Base-by-base conservation (phyloP, 2,888 invertebrate species). In the Limnephilus marmoratus region DNA sequence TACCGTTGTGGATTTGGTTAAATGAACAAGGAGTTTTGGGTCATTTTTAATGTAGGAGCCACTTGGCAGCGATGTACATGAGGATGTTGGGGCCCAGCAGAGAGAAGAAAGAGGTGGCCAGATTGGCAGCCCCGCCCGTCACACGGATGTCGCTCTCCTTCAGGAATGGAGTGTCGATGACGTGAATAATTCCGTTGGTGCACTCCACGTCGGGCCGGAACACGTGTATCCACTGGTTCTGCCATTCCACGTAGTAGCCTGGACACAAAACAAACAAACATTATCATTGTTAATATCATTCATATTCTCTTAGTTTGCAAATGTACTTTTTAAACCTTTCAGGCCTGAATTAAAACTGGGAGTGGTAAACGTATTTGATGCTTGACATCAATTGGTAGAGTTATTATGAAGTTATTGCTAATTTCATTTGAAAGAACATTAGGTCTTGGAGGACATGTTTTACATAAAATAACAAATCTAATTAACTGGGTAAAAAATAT, bases 101-200 rank as follows among this genome's bases (percentile, higher is more conserved):
- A 12, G 90, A 83, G 12, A 92, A 15, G 29, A 93, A 82, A 11
- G 93, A 92, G 49, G 37, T 92, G 9, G 90, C 92, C 15, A 92
- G 53, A 45, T 81, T 89, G 34, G 96, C 95, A 91, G 95, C 94
- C 82, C 96, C 96, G 37, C 94, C 94, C n/a, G 97, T 97, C 92
- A 98, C 98, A 94, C 97, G 97, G 93, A 99, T 97, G 95, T 99
- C 99, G 94, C 97, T 97, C 94, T 98, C 98, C 94, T 97, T 97
- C 93, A 99, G 96, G 94, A 99, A 97, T 9, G 99, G 99, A 94
- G 97, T 97, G 95, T 99, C 99, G 94, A 99, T 98, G 93, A 99
- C 98, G 95, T 99, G 99, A 94, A 99, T 99, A 94, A 99, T 98
- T 90, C 99, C 99, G 95, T 99, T 99, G 95, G 98, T 99, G 95